phyloP scores from a whole-genome alignment of 2,113 vertebrate species.

The Dromiciops gliroides region DNA sequence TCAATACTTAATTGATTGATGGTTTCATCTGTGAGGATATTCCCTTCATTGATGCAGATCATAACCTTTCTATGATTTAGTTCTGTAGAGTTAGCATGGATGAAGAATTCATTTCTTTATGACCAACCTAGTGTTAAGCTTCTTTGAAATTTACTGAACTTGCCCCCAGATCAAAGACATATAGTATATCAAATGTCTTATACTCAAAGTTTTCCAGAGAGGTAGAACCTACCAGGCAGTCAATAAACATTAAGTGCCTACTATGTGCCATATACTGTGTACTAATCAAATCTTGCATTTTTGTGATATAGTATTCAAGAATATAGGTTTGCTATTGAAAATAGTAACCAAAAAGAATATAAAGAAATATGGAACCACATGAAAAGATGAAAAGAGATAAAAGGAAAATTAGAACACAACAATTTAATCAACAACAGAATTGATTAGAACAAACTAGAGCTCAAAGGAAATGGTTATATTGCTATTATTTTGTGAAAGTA shows the following conservation, averaged over 20 bases:
- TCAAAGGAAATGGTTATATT: too few species aligned
- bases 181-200: neutral
- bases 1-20: neutral
- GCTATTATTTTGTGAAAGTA: too few species aligned
- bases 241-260: neutral
- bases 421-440: too few species aligned
- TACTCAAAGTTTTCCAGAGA: neutral
- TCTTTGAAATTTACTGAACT: neutral
- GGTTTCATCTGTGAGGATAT: neutral
- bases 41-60: neutral
- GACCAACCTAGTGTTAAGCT: neutral
- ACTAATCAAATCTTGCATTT: too few species aligned
- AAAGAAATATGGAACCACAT: neutral
- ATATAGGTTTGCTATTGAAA: neutral
- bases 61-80: neutral
- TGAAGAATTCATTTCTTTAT: neutral
- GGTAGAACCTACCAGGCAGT: neutral
- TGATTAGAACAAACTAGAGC: too few species aligned
- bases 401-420: too few species aligned
- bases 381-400: too few species aligned
- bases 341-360: neutral
- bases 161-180: neutral
- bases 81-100: neutral
- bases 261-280: constrained; percentile 16
- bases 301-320: neutral